These are phyloP conservation scores for Hyposmocoma kahamanoa DNA, from an alignment of 1,140 invertebrate genomes.

Conservation along the genomic window DNA sequence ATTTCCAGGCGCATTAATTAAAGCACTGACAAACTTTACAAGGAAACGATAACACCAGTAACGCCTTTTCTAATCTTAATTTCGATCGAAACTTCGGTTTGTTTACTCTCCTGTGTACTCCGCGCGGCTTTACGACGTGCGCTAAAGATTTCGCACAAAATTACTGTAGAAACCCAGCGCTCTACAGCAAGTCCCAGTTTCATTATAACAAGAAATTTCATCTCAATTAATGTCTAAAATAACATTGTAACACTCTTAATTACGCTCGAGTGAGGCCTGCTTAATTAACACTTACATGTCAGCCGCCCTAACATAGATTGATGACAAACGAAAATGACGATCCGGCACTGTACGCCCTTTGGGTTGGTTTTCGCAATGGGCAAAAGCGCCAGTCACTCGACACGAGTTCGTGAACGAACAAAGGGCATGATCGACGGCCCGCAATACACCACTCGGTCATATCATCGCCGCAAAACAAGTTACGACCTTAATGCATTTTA, in stretches of 20 bases:
- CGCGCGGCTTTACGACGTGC: slow-evolving; percentile 38
- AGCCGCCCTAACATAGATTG: slow-evolving; percentile 68
- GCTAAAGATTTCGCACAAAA: slow-evolving; percentile 40
- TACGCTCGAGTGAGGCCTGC: slow-evolving; percentile 65
- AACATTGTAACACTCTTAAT: slow-evolving; percentile 71
- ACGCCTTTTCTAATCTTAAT: slow-evolving; percentile 52
- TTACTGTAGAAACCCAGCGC: slow-evolving; percentile 38
- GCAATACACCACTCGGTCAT: slow-evolving; percentile 41
- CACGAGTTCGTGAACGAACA: slow-evolving; percentile 42
- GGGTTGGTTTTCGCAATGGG: slow-evolving; percentile 37
- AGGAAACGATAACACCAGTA: slow-evolving; percentile 47
- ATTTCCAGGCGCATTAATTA: slow-evolving; percentile 19
- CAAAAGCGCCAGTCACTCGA: slow-evolving; percentile 56
- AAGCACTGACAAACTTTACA: slow-evolving; percentile 26
- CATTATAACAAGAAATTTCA: slow-evolving; percentile 66
- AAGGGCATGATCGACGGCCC: slow-evolving; percentile 42
- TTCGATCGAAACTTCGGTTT: slow-evolving; percentile 53
- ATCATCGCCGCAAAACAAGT: slow-evolving; percentile 37
- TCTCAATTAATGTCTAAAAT: slow-evolving; percentile 71
- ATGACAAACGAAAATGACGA: slow-evolving; percentile 70
- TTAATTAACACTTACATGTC: slow-evolving; percentile 72
- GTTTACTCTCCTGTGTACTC: slow-evolving; percentile 48
- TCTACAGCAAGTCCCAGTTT: slow-evolving; percentile 24
- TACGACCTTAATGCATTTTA: slow-evolving; percentile 61
- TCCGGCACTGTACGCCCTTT: slow-evolving; percentile 40